A percentile compares a stretch with the other conserved stretches of the same genome.
Conservation (phyloP, 2,797 vertebrate species). For the Calcarius lapponicus region DNA sequence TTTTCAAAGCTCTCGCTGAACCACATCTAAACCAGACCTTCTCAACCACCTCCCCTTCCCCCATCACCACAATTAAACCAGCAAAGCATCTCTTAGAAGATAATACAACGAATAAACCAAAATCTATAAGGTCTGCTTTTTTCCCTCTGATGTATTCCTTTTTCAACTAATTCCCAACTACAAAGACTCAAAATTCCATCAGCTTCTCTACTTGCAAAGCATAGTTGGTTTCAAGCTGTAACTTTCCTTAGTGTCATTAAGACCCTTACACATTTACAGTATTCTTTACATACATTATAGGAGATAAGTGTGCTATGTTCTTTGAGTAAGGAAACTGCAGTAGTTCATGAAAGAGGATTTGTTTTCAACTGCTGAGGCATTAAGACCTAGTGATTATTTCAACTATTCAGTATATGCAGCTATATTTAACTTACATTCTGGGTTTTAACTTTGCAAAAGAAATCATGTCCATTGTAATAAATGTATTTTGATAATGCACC, state of each 20-base stretch:
- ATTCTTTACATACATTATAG: constrained; percentile 50
- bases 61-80: background rate
- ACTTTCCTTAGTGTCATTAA: constrained; percentile 1
- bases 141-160: background rate
- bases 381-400: constrained; percentile 25
- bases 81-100: constrained; percentile 19
- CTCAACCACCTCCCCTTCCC: background rate
- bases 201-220: background rate
- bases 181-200: constrained; percentile 26
- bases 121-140: constrained; percentile 3
- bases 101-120: background rate
- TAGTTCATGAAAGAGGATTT: constrained; percentile 40
- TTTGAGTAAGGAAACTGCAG: constrained; percentile 37
- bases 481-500: constrained; percentile 10
- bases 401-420: constrained; percentile 39
- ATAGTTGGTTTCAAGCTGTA: background rate
- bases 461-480: background rate
- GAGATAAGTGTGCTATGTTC: constrained; percentile 5
- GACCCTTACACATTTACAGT: constrained; percentile 32
- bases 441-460: constrained; percentile 4
- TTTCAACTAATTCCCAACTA: constrained; percentile 42
- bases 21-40: constrained; percentile 39
- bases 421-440: constrained; percentile 14
- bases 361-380: constrained; percentile 43
- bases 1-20: background rate